Conservation (phyloP, 2,113 vertebrate genomes). For the Scophthalmus maximus region DNA sequence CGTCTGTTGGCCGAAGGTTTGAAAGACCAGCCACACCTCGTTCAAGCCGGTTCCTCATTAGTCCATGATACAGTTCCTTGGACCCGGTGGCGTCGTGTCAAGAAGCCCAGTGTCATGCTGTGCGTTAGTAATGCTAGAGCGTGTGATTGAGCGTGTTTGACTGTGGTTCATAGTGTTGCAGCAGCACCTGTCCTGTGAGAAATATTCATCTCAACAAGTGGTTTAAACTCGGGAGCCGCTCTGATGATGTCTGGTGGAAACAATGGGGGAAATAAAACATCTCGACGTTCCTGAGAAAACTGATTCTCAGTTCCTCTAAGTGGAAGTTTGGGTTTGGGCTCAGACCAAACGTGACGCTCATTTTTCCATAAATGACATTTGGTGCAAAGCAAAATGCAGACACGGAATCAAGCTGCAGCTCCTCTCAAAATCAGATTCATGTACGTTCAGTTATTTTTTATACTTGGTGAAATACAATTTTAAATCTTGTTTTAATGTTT, state of each 20-base stretch:
- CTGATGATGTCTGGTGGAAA: slow-evolving; percentile 9
- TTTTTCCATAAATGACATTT: too few relatives aligned
- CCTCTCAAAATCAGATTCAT: too few relatives aligned
- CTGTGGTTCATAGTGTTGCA: slow-evolving; percentile 39
- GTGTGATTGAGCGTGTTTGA: slow-evolving; percentile 30
- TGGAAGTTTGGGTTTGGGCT: too few relatives aligned
- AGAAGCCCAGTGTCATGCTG: slow-evolving; percentile 57
- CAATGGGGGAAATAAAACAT: too few relatives aligned
- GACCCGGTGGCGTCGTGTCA: slow-evolving; percentile 22
- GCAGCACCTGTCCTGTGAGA: slow-evolving; percentile 24
- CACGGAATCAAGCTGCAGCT: too few relatives aligned
- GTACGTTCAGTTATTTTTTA: too few relatives aligned
- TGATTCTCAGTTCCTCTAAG: too few relatives aligned
- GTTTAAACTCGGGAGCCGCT: slow-evolving; percentile 14
- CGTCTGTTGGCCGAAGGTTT: slow-evolving; percentile 1
- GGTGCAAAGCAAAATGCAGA: too few relatives aligned
- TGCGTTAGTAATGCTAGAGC: slow-evolving; percentile 57
- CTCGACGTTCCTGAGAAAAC: too few relatives aligned
- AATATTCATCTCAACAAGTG: slow-evolving; percentile 41
- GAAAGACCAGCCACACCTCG: slow-evolving; percentile 38
- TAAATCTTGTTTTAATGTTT: too few relatives aligned
- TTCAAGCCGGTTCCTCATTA: slow-evolving; percentile 50
- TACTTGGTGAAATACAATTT: too few relatives aligned
- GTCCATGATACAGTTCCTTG: slow-evolving; percentile 64
- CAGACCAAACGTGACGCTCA: too few relatives aligned